These are phyloP conservation scores for Siniperca obscura DNA, from an alignment of 2,797 vertebrate genomes.

Conservation along the genomic window DNA sequence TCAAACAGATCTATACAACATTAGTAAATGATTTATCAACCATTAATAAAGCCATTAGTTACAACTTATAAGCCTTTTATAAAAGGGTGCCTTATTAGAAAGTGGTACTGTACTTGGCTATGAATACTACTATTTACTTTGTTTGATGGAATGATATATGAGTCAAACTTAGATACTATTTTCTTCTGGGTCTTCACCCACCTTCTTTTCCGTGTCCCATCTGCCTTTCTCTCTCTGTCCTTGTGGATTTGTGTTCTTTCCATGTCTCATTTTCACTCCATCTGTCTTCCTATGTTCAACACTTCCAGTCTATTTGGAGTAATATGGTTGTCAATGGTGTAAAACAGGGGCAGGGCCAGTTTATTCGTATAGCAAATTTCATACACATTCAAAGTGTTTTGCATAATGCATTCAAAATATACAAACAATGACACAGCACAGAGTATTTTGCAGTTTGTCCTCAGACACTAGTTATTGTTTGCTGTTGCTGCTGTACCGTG, in stretches of 20 bases:
- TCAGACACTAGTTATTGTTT: not conserved
- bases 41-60: not conserved
- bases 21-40: not conserved
- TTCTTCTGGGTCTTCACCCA: not conserved
- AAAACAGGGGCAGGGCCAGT: not conserved
- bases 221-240: no score
- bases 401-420: not conserved
- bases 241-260: not conserved
- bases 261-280: not conserved
- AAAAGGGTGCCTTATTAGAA: not conserved
- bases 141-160: not conserved
- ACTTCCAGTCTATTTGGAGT: not conserved
- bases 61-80: not conserved
- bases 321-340: not conserved
- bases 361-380: not conserved
- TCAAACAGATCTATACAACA: not conserved
- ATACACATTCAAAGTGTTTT: not conserved
- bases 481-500: no score
- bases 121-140: not conserved
- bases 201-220: not conserved
- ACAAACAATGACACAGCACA: not conserved
- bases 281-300: not conserved
- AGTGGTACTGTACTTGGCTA: not conserved
- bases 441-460: not conserved
- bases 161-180: not conserved